Base-by-base conservation (phyloP, 1,140 invertebrate genomes). In the Hestina assimilis region DNA sequence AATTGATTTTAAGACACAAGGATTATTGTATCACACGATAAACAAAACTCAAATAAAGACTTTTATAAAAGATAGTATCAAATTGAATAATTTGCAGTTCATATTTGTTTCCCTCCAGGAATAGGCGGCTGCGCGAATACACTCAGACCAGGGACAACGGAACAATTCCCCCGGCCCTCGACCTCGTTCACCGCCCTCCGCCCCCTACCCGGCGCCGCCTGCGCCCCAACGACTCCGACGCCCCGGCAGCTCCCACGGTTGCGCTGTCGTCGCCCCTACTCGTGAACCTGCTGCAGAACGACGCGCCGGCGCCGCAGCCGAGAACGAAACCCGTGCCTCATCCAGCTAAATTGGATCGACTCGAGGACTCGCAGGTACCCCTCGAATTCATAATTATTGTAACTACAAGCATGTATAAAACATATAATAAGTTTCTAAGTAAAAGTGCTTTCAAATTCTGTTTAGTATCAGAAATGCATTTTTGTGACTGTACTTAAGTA, bases 201-300 rank as follows among this genome's bases (percentile, higher is more conserved):
- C 73, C 75, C 72, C 70, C 5, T 77, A 79, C 69, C 77, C 67
- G 45, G 74, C 68, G 45, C 66, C 68, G 42, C 64, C 65, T 17
- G 43, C 69, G 29, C 66, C 67, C 17, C 71, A 51, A 66, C 40
- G 46, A 65, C 23, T 11, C 62, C 51, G 31, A 42, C 64, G 33
- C 54, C 69, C 47, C 72, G 11, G 63, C 56, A 62, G 56, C 75
- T 14, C 81, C 72, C 69, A 71, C 90, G 76, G 83, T 94, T 23
- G 93, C 93, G 14, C 91, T 95, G 67, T 95, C 95, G 54, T 97
- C 95, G 82, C 96, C 96, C n/a, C 85, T 98, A 46, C 89, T 98
- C 33, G 96, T 98, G 2, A 98, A 98, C 89, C 87, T 98, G 48
- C 89, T 98, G 63, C 96, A 97, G 89, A 97, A 95, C 76, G 95